phyloP scores from a whole-genome alignment of 2,797 vertebrate species.

The Meriones psammophilus region DNA sequence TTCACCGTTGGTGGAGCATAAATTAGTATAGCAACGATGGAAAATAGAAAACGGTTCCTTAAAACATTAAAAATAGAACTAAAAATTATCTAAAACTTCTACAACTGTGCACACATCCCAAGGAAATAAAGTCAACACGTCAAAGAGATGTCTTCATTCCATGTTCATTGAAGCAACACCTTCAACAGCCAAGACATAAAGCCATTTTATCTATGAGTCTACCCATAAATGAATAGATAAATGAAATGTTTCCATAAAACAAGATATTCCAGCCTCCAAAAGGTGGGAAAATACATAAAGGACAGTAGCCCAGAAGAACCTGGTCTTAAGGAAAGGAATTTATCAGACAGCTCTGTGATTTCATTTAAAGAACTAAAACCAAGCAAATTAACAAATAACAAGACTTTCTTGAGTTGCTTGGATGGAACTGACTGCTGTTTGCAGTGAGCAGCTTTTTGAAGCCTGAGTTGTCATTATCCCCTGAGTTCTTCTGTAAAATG shows the following conservation, averaged over 20 bases:
- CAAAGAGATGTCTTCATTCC: neutral
- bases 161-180: neutral
- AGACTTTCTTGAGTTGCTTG: neutral
- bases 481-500: neutral
- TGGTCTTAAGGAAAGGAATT: neutral
- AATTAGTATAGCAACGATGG: neutral
- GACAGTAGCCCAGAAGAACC: neutral
- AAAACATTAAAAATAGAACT: neutral
- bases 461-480: neutral
- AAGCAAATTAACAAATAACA: constrained; percentile 2
- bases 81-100: neutral
- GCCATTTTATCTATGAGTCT: neutral
- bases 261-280: neutral
- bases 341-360: neutral
- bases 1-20: neutral
- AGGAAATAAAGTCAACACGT: neutral
- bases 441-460: neutral
- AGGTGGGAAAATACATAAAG: too few relatives aligned
- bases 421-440: neutral
- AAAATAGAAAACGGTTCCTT: neutral
- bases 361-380: neutral
- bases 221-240: neutral
- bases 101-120: neutral
- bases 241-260: neutral
- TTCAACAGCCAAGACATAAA: neutral